Percentiles rank a stretch among this genome's conserved stretches.
These are phyloP conservation scores for Masnerella sp. DNA, from an alignment of 2,888 invertebrate genomes.

Conservation along the genomic window DNA sequence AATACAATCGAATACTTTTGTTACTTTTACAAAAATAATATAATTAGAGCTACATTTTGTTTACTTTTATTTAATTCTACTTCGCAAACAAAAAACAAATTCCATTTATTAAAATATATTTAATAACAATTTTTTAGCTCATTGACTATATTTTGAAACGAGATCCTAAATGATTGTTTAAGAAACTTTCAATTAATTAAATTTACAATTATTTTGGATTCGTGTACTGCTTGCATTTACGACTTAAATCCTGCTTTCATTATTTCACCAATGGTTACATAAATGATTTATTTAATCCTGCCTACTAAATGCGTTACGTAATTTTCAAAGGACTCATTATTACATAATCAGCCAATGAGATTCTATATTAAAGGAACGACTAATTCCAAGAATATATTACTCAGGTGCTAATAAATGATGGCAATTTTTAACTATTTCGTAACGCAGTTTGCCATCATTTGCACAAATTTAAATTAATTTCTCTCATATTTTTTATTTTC, in stretches of 20 bases:
- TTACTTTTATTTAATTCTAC: no score
- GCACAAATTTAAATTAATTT: background rate
- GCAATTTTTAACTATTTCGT: background rate
- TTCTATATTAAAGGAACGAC: conserved; percentile 9
- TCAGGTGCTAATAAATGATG: conserved; percentile 5
- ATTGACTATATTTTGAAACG: no score
- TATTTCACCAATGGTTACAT: conserved; percentile 31
- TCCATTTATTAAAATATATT: no score
- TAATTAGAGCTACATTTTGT: no score
- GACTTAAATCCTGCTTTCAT: conserved; percentile 6
- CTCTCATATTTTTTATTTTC: conserved; percentile 2
- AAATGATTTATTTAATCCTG: conserved; percentile 9
- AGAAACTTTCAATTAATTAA: no score
- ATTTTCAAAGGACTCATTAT: conserved; percentile 39
- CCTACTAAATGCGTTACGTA: conserved; percentile 29
- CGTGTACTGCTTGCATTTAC: background rate
- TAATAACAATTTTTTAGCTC: no score
- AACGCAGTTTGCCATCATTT: background rate
- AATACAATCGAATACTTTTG: no score
- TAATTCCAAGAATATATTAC: conserved; percentile 14
- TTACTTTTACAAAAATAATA: no score
- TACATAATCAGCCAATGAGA: conserved; percentile 7
- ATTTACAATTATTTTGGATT: no score
- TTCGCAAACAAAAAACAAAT: no score
- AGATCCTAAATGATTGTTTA: no score